Evolutionary conservation across 2,888 invertebrate genomes (phyloP).

Genomic region (Odontocolon sp.): DNA sequence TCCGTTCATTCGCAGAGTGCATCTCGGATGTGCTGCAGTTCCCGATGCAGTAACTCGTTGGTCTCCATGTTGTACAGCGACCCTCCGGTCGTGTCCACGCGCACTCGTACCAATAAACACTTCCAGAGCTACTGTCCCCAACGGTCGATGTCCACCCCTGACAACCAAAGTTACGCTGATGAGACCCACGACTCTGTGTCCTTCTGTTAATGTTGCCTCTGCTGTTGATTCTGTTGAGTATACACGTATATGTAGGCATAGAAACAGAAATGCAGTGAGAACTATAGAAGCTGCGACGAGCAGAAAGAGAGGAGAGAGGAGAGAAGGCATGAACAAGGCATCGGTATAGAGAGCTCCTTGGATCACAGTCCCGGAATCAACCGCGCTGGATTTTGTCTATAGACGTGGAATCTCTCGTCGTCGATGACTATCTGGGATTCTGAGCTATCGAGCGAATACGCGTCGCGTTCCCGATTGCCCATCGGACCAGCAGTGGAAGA

Average conservation of each 20-base stretch:
- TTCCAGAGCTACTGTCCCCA: conserved; percentile 51
- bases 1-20: conserved; percentile 8
- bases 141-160: conserved; percentile 55
- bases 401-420: conserved; percentile 15
- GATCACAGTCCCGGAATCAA: conserved; percentile 18
- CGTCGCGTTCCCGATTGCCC: too few species aligned
- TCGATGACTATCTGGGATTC: conserved; percentile 34
- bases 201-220: conserved; percentile 21
- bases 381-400: conserved; percentile 31
- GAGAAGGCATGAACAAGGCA: not conserved
- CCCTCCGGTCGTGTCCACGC: conserved; percentile 23
- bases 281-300: too few species aligned
- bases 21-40: conserved; percentile 40
- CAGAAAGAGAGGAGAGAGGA: conserved; percentile 18
- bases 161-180: conserved; percentile 75
- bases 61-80: conserved; percentile 41
- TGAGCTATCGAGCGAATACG: conserved; percentile 31
- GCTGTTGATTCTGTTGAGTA: conserved; percentile 10
- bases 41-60: conserved; percentile 50
- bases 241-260: conserved; percentile 19
- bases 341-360: not conserved
- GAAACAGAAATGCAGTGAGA: conserved; percentile 15
- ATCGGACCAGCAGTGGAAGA: too few species aligned
- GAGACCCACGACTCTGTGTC: conserved; percentile 58
- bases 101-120: conserved; percentile 57